A percentile compares a stretch with the other conserved stretches of the same genome.
These are phyloP conservation scores for Aspiorhynchus laticeps DNA, from an alignment of 2,113 vertebrate genomes.

Conservation along the genomic window DNA sequence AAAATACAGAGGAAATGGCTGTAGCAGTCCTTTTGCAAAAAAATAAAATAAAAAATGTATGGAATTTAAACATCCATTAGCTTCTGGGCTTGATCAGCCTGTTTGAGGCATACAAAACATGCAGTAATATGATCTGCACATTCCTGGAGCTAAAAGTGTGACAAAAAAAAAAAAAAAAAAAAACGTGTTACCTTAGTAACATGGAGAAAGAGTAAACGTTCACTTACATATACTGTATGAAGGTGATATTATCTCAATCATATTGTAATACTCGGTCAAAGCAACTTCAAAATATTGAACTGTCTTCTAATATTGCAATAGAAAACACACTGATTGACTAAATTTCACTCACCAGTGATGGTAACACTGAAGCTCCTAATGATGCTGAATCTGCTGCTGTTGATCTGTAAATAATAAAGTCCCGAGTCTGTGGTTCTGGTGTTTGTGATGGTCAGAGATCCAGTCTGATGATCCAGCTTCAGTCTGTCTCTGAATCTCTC, in stretches of 20 bases:
- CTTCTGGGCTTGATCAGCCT: background rate
- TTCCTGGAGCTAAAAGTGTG: too few relatives aligned
- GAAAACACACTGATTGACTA: background rate
- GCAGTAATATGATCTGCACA: background rate
- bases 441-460: background rate
- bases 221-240: background rate
- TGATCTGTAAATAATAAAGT: background rate
- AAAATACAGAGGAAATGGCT: too few relatives aligned
- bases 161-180: too few relatives aligned
- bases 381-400: background rate
- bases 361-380: background rate
- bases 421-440: background rate
- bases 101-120: background rate
- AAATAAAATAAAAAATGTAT: background rate
- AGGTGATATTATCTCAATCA: background rate
- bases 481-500: constrained; percentile 7
- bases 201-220: background rate
- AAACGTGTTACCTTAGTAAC: background rate
- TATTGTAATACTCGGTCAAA: background rate
- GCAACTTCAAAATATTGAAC: background rate
- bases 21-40: too few relatives aligned
- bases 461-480: constrained; percentile 3
- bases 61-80: background rate
- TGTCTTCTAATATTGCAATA: background rate
- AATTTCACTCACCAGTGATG: background rate